These are phyloP conservation scores for Platycnemis pennipes DNA, from an alignment of 2,888 invertebrate species.

Conservation along the genomic window DNA sequence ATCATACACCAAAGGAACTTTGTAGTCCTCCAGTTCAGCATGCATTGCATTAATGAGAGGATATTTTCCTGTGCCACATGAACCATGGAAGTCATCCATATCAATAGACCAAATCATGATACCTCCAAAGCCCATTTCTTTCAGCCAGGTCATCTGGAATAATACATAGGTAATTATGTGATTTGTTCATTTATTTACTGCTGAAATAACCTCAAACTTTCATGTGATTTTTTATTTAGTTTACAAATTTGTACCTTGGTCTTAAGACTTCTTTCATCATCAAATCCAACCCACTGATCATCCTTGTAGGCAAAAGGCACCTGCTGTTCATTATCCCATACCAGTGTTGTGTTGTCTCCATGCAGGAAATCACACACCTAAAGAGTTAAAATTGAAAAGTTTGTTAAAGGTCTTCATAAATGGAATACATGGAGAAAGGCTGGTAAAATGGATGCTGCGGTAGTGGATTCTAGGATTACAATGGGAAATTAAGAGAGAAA, in stretches of 20 bases:
- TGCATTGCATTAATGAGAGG: slow-evolving; percentile 93
- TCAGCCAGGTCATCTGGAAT: slow-evolving; percentile 93
- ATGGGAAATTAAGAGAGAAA: no score
- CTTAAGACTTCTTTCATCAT: slow-evolving; percentile 94
- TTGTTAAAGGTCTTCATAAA: no score
- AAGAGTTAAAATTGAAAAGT: neutral
- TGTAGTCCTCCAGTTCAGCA: slow-evolving; percentile 91
- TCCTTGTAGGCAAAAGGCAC: slow-evolving; percentile 96
- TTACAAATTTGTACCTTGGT: slow-evolving; percentile 86
- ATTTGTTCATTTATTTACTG: neutral
- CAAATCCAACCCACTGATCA: slow-evolving; percentile 97
- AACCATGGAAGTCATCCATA: slow-evolving; percentile 96
- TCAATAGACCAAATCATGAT: slow-evolving; percentile 99
- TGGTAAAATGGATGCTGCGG: no score
- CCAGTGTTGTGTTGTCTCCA: slow-evolving; percentile 93
- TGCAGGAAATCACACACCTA: slow-evolving; percentile 94
- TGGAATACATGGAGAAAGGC: no score
- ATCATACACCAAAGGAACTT: slow-evolving; percentile 90
- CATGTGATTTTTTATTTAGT: neutral
- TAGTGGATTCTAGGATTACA: no score
- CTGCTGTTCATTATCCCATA: slow-evolving; percentile 98
- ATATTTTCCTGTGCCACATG: slow-evolving; percentile 94
- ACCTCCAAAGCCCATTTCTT: slow-evolving; percentile 96
- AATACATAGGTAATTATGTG: neutral
- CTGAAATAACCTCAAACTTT: neutral